Base-by-base conservation (phyloP, 1,140 invertebrate species). In the Dendrolimus kikuchii region DNA sequence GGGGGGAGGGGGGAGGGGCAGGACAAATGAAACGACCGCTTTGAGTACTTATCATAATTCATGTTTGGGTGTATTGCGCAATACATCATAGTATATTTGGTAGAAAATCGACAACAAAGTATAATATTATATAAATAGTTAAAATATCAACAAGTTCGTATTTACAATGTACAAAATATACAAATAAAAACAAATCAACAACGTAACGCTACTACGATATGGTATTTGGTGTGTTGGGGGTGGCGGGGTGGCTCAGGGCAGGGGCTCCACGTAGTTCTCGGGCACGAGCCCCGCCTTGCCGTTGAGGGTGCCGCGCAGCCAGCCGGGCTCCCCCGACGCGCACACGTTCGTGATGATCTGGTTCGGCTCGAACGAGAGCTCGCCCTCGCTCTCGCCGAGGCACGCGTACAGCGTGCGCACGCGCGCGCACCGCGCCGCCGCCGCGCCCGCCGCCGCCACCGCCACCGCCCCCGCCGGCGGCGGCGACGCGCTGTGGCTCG, bases 341-440 rank as follows among this genome's bases (percentile, higher is more conserved):
- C 93, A 91, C 59, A 99, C 97, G 91, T 98, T 96, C 56, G 94
- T 95, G 66, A 99, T 98, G 64, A 99, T 97, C 91, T 98, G 95
- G 91, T 99, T 99, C 60, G 97, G 96, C 90, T 98, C 96, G 90
- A 99, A 99, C 42, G 97, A 98, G 59, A 99, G 88, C 89, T 99
- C 98, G 56, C 96, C 95, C 77, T 97, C 95, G 88, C 96, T 97
- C 88, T 98, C 98, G 51, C 96, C 98, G 62, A 97, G 90, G 88
- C 98, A 99, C 46, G 95, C 94, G 87, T 98, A 99, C 40, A 99
- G 86, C 46, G 98, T 99, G 71, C 97, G 90, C 40, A 98, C 97
- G 81, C 94, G 88, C 40, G 98, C 97, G 81, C 94, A 88, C 70
- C 92, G 48, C 51, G 37, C 38, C 6, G 9, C 40, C 40, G 8